Evolutionary conservation across 2,113 vertebrate species (phyloP), one percentile per base, ranked within the genome.

Genomic region (Seriola quinqueradiata): DNA sequence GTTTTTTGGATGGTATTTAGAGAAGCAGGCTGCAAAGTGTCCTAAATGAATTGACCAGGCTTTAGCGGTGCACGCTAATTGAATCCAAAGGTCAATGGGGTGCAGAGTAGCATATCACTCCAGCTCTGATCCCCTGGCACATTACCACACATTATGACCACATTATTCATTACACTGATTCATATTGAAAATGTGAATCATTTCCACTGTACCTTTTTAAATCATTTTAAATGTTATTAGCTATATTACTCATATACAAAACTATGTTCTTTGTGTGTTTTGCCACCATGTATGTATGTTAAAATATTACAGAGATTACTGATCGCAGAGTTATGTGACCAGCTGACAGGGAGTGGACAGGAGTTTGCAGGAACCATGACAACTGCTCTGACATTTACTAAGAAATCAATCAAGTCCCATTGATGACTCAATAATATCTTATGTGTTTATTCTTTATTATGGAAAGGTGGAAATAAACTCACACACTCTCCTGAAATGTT

Each of bases 81-180:
- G 32, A 86, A 80, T 78, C 50, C 70, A 89, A 91, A 91, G 77
- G 83, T 91, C 81, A 88, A 70, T 63, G 65, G n/a, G 48, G 89
- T 85, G 70, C 76, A 78, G 55, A 59, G 42, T 6, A 58, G 55
- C 44, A 48, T 64, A 44, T 57, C 77, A 64, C 25, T 81, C 50
- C 42, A 55, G 63, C 67, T 74, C 32, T 46, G 46, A 77, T 82
- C 59, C 67, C 70, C 38, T 36, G 54, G 8, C 28, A 50, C 77
- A 64, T 28, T 19, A 21, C 38, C 32, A 55, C 36, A 70, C 57
- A 71, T 75, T 44, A 59, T 52, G 23, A 21, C 50, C 32, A 25
- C 44, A 9, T 11, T 59, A 79, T 32, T 44, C 50, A 44, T 77
- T 50, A 55, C 10, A 11, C 64, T 59, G 21, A 65, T 25, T 57